Evolutionary conservation across 2,797 vertebrate genomes (phyloP).

Genomic region (Megalops cyprinoides): DNA sequence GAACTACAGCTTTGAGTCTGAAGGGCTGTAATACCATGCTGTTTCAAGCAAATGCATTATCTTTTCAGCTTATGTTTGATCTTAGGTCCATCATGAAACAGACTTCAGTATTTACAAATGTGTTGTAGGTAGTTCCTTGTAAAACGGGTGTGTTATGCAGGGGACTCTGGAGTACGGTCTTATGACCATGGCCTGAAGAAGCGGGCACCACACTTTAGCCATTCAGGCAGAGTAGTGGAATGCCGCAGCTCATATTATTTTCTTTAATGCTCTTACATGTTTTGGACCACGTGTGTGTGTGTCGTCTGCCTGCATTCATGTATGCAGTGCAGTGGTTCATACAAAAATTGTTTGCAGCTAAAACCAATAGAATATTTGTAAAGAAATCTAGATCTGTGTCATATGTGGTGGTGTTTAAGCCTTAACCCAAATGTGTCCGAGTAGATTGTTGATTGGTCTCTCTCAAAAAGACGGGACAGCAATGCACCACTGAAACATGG

Average conservation of each 20-base stretch:
- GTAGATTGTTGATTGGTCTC: neutral
- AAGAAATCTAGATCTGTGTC: neutral
- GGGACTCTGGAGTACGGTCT: too few relatives aligned
- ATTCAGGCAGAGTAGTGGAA: neutral
- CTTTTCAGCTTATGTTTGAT: too few relatives aligned
- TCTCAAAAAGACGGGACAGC: neutral
- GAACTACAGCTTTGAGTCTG: too few relatives aligned
- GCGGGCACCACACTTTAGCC: too few relatives aligned
- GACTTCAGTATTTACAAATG: too few relatives aligned
- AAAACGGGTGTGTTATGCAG: too few relatives aligned
- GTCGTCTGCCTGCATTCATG: neutral
- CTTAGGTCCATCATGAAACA: too few relatives aligned
- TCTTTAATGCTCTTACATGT: neutral
- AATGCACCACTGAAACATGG: neutral
- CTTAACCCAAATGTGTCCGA: neutral
- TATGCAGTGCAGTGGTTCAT: neutral
- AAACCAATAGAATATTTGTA: neutral
- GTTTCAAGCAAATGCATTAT: neutral
- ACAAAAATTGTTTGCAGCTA: neutral
- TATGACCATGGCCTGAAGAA: too few relatives aligned
- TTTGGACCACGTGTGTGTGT: neutral
- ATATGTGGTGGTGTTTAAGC: neutral
- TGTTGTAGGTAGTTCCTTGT: too few relatives aligned
- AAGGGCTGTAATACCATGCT: neutral
- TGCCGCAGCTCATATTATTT: neutral